A percentile compares a stretch with the other conserved stretches of the same genome.
phyloP scores from a whole-genome alignment of 2,888 invertebrate genomes.

The Pachycephus smyrnensis region DNA sequence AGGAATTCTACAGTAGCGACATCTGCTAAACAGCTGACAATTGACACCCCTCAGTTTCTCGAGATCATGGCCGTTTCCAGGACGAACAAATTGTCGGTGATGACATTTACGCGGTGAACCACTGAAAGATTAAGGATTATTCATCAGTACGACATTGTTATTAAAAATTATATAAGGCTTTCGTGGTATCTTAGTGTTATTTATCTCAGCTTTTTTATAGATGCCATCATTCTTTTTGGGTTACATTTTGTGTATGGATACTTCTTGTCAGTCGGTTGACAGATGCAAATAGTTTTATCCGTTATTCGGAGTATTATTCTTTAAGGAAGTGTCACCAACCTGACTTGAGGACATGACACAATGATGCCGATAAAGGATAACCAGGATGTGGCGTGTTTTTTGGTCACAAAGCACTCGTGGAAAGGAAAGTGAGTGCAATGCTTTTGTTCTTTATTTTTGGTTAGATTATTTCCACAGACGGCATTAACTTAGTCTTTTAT shows the following conservation, averaged over 20 bases:
- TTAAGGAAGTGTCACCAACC: constrained; percentile 29
- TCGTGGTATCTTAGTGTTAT: not conserved
- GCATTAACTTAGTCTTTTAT: not conserved
- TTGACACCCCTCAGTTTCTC: constrained; percentile 35
- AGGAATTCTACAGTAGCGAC: not conserved
- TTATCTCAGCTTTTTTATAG: not conserved
- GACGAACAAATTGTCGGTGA: constrained; percentile 43
- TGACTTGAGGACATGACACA: constrained; percentile 71
- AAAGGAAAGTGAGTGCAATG: constrained; percentile 86
- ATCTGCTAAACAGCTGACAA: constrained; percentile 45
- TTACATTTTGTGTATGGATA: not conserved
- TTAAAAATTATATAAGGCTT: not conserved
- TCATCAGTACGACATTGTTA: not conserved
- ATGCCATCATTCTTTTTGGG: not conserved
- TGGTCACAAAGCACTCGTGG: constrained; percentile 98
- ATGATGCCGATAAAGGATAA: constrained; percentile 91
- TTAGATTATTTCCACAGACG: not conserved
- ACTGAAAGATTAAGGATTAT: constrained; percentile 26
- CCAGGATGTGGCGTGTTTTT: constrained; percentile 95
- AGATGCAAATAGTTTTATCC: constrained; percentile 28
- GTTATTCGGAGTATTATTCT: constrained; percentile 12
- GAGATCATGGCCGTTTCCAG: constrained; percentile 58
- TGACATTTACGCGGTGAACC: constrained; percentile 43
- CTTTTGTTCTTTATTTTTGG: constrained; percentile 18
- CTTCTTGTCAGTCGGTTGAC: constrained; percentile 18